Base-by-base conservation (phyloP, 2,888 invertebrate species). In the Belgica antarctica region DNA sequence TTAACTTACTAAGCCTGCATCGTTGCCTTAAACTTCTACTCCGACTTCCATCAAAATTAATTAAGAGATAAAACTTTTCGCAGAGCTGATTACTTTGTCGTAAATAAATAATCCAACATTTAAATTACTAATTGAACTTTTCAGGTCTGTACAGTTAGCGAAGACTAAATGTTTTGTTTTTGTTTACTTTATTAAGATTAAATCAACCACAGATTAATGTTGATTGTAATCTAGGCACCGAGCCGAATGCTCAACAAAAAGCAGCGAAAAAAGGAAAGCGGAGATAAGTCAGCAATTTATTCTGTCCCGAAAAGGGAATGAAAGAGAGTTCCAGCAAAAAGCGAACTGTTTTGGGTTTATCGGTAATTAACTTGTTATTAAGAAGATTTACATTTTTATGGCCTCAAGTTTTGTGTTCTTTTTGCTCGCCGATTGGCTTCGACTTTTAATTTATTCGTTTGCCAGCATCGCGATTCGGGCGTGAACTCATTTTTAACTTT, bases 321-420 rank as follows among this genome's bases (percentile, higher is more conserved):
- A 34, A 62, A 31, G 8, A 12, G 62, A n/a, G n/a, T n/a, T n/a
- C 5, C 36, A 47, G 27, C 25, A 65, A 46, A 41, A 65, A 46
- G 28, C 19, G 22, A 62, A 62, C 19, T 62, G 62, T 24, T 63
- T 63, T 52, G 27, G 65, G 65, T 41, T 65, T 65, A 65, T 65
- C 27, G 27, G 46, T 65, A 65, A 65, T 65, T 65, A 65, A 65
- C 25, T 46, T 65, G 65, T 47, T 65, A 41, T 47, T 41, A 65
- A 46, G 24, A 10, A 65, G 65, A 65, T 65, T 65, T 36, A 65
- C 34, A 59, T 59, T 59, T 25, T 59, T 59, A 17, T 52, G 52
- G 52, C 19, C 52, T 17, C 2, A 10, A 52, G 17, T 22, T 52
- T 12, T 22, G 52, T 8, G 41, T 15, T 34, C 34, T 12, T 41